Percentiles rank a stretch among this genome's conserved stretches.
phyloP scores from a whole-genome alignment of 2,888 invertebrate species.

The Craniophora ligustri region DNA sequence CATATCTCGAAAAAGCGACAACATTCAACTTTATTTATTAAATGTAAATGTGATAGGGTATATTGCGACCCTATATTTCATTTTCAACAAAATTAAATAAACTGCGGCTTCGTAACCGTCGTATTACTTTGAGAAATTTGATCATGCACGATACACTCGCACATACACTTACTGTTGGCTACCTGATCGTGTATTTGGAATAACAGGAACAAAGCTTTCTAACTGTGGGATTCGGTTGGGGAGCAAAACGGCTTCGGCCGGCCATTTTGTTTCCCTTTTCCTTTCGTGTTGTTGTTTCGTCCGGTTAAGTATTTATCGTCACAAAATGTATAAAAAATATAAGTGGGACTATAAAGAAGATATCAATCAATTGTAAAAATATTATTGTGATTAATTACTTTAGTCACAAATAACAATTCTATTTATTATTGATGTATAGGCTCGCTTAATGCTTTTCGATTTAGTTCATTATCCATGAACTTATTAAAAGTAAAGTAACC shows the following conservation, averaged over 20 bases:
- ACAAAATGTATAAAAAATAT: constrained; percentile 3
- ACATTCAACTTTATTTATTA: neutral
- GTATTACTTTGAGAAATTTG: constrained; percentile 28
- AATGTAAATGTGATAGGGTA: neutral
- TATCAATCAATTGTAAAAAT: no score
- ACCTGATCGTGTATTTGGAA: constrained; percentile 50
- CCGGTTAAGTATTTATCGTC: constrained; percentile 4
- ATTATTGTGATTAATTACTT: no score
- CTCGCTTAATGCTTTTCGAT: no score
- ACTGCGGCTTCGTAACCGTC: neutral
- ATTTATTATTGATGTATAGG: no score
- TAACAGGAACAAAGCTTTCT: constrained; percentile 49
- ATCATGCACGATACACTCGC: constrained; percentile 20
- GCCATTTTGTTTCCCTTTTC: constrained; percentile 45
- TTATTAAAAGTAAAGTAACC: no score
- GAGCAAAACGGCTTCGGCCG: constrained; percentile 40
- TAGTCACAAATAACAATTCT: no score
- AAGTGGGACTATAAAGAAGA: neutral
- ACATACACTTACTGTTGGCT: constrained; percentile 45
- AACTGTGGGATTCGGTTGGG: constrained; percentile 36
- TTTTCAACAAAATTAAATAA: constrained; percentile 1
- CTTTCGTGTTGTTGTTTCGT: constrained; percentile 2
- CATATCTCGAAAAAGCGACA: neutral
- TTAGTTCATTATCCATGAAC: no score
- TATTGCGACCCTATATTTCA: neutral